Conservation (phyloP, 2,888 invertebrate species). For the Stenchaetothrips biformis region DNA sequence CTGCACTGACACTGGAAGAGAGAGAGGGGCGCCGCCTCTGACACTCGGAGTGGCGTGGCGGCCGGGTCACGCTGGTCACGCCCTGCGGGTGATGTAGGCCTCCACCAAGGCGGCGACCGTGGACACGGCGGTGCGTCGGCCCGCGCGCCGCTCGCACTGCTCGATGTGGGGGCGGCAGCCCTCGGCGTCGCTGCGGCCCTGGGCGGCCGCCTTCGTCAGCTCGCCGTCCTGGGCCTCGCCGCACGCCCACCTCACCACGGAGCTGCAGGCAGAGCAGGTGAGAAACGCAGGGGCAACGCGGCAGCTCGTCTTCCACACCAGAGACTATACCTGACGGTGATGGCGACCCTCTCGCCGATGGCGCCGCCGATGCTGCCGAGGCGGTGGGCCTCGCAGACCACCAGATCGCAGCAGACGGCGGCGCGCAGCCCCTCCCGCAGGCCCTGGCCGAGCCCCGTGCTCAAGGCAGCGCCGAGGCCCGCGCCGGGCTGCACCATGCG, state of each 20-base stretch:
- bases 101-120: not conserved
- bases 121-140: constrained; percentile 2
- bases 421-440: constrained; percentile 6
- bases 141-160: not conserved
- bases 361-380: not conserved
- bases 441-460: not conserved
- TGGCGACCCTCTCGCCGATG: constrained; percentile 15
- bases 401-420: constrained; percentile 17
- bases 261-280: not conserved
- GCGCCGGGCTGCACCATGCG: constrained; percentile 13
- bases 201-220: not conserved
- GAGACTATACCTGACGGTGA: constrained; percentile 8
- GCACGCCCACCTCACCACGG: constrained; percentile 10
- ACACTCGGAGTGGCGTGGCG: too few relatives aligned
- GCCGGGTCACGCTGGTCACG: not conserved
- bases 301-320: not conserved
- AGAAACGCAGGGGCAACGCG: not conserved
- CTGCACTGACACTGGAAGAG: too few relatives aligned
- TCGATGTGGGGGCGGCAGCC: constrained; percentile 12
- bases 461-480: not conserved
- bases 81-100: constrained; percentile 6
- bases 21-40: too few relatives aligned
- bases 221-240: not conserved
- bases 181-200: not conserved
- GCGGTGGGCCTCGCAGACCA: constrained; percentile 8